A percentile compares a stretch with the other conserved stretches of the same genome.
Conservation (phyloP, 2,888 invertebrate species). For the Criorhina ranunculi region DNA sequence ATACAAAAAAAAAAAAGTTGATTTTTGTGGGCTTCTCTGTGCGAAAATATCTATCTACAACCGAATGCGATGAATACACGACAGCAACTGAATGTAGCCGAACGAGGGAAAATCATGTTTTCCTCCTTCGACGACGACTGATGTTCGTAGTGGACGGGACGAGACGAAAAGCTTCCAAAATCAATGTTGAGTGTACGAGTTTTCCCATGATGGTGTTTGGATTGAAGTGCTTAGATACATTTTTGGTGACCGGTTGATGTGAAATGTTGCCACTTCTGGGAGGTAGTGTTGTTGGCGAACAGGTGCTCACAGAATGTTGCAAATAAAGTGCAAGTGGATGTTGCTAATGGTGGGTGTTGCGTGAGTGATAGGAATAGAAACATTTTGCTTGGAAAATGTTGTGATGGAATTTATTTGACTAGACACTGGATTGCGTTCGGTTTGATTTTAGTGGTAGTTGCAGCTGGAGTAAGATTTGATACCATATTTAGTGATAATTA, state of each 20-base stretch:
- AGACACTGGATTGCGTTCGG: too few species aligned
- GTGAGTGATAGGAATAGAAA: not conserved
- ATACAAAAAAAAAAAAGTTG: conserved; percentile 13
- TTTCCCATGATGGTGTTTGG: conserved; percentile 70
- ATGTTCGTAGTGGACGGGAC: conserved; percentile 45
- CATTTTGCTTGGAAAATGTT: not conserved
- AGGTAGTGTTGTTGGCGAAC: not conserved
- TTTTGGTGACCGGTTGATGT: conserved; percentile 26
- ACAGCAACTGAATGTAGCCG: conserved; percentile 66
- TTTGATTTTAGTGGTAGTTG: too few species aligned
- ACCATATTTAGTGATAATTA: too few species aligned
- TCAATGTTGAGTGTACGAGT: conserved; percentile 65
- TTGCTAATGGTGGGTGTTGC: conserved; percentile 23
- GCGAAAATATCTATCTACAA: conserved; percentile 49
- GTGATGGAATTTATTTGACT: too few species aligned
- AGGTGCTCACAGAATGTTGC: conserved; percentile 40
- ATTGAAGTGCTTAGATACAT: conserved; percentile 47
- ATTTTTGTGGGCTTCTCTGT: not conserved
- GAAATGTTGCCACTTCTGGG: conserved; percentile 22
- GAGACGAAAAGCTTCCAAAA: conserved; percentile 68
- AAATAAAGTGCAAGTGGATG: conserved; percentile 15
- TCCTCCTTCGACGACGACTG: conserved; percentile 63
- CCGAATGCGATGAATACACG: conserved; percentile 72
- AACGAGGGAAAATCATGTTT: conserved; percentile 70
- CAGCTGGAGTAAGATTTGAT: too few species aligned